Conservation (phyloP, 2,113 vertebrate species). For the Collichthys lucidus region DNA sequence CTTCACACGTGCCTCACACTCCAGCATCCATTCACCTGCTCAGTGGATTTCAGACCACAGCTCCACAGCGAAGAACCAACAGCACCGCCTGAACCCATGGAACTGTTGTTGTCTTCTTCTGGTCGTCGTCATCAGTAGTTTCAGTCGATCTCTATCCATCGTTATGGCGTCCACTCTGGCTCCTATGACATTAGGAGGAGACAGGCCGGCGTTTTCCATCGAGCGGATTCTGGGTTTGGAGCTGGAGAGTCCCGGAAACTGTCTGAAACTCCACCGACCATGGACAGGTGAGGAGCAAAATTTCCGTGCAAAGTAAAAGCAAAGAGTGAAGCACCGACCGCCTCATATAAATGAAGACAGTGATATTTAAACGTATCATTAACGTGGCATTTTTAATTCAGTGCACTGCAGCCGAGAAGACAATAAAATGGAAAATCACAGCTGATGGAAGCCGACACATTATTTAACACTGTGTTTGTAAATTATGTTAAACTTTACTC, state of each 20-base stretch:
- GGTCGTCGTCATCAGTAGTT: too few species aligned
- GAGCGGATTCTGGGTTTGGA: slow-evolving; percentile 90
- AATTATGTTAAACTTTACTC: too few species aligned
- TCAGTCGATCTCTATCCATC: not conserved
- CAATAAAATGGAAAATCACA: not conserved
- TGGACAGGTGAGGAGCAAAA: slow-evolving; percentile 84
- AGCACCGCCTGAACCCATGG: not conserved
- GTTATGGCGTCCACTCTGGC: slow-evolving; percentile 27
- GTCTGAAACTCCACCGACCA: slow-evolving; percentile 85
- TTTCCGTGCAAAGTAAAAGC: not conserved
- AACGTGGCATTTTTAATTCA: not conserved
- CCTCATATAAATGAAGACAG: too few species aligned
- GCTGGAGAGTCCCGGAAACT: slow-evolving; percentile 76
- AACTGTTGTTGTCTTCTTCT: not conserved
- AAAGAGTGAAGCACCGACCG: not conserved
- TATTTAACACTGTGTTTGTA: too few species aligned
- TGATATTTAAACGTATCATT: too few species aligned
- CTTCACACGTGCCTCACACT: slow-evolving; percentile 18
- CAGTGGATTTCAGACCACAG: not conserved
- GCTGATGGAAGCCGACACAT: too few species aligned
- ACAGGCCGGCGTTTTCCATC: slow-evolving; percentile 86
- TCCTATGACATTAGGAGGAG: slow-evolving; percentile 35
- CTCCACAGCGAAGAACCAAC: not conserved
- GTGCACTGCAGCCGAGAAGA: not conserved
- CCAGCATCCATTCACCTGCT: not conserved